A percentile compares a stretch with the other conserved stretches of the same genome.
Evolutionary conservation across 2,888 invertebrate genomes (phyloP).

Genomic region (Allacma fusca): DNA sequence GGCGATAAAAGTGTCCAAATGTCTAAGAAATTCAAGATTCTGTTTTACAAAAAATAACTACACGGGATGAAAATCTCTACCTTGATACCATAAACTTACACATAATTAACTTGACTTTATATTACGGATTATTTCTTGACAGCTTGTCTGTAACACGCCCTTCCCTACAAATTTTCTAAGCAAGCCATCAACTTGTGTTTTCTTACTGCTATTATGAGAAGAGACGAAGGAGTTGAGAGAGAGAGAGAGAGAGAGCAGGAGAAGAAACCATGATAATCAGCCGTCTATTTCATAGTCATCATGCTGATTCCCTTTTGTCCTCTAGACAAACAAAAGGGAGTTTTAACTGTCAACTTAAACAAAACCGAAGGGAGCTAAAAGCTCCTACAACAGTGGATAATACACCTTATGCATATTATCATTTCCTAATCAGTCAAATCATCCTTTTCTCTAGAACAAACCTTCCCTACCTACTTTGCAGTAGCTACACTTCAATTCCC

Average conservation of each 20-base stretch:
- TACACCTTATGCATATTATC: slow-evolving; percentile 12
- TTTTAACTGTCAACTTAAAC: slow-evolving; percentile 37
- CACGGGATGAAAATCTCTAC: slow-evolving; percentile 31
- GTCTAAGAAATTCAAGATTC: slow-evolving; percentile 41
- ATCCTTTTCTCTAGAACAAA: neutral
- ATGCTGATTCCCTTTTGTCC: slow-evolving; percentile 43
- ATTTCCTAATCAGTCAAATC: slow-evolving; percentile 24
- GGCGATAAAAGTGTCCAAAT: slow-evolving; percentile 49
- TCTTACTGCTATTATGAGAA: neutral
- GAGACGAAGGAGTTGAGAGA: neutral
- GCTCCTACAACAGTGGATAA: neutral
- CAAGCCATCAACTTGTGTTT: slow-evolving; percentile 24
- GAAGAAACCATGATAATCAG: slow-evolving; percentile 28
- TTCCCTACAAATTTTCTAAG: slow-evolving; percentile 36
- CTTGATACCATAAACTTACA: slow-evolving; percentile 40
- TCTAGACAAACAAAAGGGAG: slow-evolving; percentile 36
- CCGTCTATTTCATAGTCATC: slow-evolving; percentile 33
- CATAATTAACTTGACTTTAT: slow-evolving; percentile 49
- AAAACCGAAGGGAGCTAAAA: slow-evolving; percentile 22
- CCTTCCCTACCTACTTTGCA: neutral
- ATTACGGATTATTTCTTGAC: slow-evolving; percentile 47
- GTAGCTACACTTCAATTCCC: neutral
- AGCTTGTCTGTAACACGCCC: slow-evolving; percentile 49
- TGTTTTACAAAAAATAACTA: slow-evolving; percentile 9
- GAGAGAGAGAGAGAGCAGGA: slow-evolving; percentile 14